Percentiles rank a stretch among this genome's conserved stretches.
Evolutionary conservation across 2,888 invertebrate genomes (phyloP).

Genomic region (Synanthedon andrenaeformis): DNA sequence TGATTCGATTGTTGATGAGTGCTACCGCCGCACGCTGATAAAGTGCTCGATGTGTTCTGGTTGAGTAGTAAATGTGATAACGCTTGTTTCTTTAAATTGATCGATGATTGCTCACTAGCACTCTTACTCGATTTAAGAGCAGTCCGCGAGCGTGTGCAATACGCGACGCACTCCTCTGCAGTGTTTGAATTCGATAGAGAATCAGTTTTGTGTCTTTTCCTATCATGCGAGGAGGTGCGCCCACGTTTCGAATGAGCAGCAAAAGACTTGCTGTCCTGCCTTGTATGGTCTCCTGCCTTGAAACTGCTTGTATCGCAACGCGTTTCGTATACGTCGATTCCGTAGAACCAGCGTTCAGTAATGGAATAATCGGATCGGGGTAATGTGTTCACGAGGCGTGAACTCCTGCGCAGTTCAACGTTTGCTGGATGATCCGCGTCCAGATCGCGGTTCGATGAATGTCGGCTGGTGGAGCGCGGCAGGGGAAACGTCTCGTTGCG

Average conservation of each 20-base stretch:
- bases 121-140: conserved; percentile 57
- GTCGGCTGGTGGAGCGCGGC: conserved; percentile 45
- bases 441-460: conserved; percentile 32
- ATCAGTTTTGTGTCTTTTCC: conserved; percentile 46
- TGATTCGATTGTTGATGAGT: conserved; percentile 23
- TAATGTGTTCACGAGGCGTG: conserved; percentile 61
- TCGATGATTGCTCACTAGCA: conserved; percentile 19
- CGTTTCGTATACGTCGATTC: conserved; percentile 64
- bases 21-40: conserved; percentile 13
- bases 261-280: conserved; percentile 20
- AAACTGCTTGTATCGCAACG: conserved; percentile 49
- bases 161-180: conserved; percentile 55
- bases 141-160: conserved; percentile 62
- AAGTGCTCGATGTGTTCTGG: conserved; percentile 27
- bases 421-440: conserved; percentile 52
- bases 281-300: conserved; percentile 36
- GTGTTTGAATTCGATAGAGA: conserved; percentile 27
- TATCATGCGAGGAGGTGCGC: conserved; percentile 55
- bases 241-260: conserved; percentile 36
- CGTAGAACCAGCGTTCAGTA: conserved; percentile 71
- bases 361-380: conserved; percentile 68
- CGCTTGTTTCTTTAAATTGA: conserved; percentile 29
- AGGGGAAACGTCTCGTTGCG: conserved; percentile 50
- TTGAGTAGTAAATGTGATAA: conserved; percentile 25
- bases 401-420: conserved; percentile 53